phyloP scores from a whole-genome alignment of 1,140 invertebrate genomes.

The Archegozetes longisetosus region DNA sequence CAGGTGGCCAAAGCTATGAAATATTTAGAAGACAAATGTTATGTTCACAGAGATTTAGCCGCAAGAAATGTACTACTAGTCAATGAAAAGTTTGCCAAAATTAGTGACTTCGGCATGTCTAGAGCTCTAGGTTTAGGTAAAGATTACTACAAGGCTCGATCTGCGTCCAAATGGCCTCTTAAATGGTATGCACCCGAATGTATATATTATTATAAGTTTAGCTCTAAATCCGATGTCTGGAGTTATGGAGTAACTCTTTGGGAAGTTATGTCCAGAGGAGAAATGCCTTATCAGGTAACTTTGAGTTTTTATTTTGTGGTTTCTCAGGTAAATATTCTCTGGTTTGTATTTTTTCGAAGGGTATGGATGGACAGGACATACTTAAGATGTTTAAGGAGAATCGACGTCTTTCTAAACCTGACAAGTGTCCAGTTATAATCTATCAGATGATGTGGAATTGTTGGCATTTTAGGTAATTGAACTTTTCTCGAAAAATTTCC shows the following conservation, averaged over 20 bases:
- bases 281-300: slow-evolving; percentile 31
- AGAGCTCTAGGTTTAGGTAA: slow-evolving; percentile 23
- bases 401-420: slow-evolving; percentile 49
- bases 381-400: slow-evolving; percentile 23
- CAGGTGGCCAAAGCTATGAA: slow-evolving; percentile 36
- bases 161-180: slow-evolving; percentile 24
- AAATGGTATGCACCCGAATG: slow-evolving; percentile 31
- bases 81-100: slow-evolving; percentile 33
- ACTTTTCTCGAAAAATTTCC: slow-evolving; percentile 1
- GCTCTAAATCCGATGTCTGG: slow-evolving; percentile 31
- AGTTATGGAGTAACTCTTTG: slow-evolving; percentile 35
- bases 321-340: not conserved
- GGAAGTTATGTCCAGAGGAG: slow-evolving; percentile 34
- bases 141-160: slow-evolving; percentile 26
- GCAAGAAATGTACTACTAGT: slow-evolving; percentile 38
- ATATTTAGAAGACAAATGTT: slow-evolving; percentile 33
- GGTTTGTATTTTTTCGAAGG: slow-evolving; percentile 17
- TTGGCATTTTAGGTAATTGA: slow-evolving; percentile 55
- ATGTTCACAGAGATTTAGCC: slow-evolving; percentile 32
- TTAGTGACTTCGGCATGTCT: slow-evolving; percentile 37
- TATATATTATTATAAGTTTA: slow-evolving; percentile 29
- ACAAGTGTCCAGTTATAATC: slow-evolving; percentile 61
- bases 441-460: slow-evolving; percentile 76
- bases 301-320: not conserved
- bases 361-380: slow-evolving; percentile 24